Conservation (phyloP, 2,888 invertebrate genomes). For the Sericinus montela region DNA sequence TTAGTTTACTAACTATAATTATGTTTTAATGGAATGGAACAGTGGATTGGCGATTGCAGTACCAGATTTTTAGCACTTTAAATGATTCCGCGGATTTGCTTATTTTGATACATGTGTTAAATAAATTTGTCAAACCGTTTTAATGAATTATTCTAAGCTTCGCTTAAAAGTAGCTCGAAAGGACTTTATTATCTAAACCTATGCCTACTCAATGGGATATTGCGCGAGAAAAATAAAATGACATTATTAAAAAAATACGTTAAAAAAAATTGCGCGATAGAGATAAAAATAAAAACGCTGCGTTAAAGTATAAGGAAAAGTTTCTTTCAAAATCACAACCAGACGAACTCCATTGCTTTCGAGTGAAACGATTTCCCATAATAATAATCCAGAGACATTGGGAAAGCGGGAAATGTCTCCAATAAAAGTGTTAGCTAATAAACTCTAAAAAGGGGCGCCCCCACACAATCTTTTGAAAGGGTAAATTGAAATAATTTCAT, state of each 20-base stretch:
- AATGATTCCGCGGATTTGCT: no score
- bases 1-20: no score
- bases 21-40: no score
- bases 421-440: constrained; percentile 13
- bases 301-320: not conserved
- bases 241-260: not conserved
- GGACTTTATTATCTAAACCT: no score
- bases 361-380: constrained; percentile 11
- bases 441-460: not conserved
- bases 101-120: no score
- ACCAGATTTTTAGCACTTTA: no score
- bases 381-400: constrained; percentile 8
- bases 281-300: not conserved
- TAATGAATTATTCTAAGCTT: no score
- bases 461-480: not conserved
- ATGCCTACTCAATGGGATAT: no score
- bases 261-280: not conserved
- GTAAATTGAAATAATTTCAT: not conserved
- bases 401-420: constrained; percentile 6
- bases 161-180: no score
- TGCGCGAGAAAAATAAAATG: no score
- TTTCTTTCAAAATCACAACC: not conserved
- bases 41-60: no score
- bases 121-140: no score
- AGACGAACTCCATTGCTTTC: constrained; percentile 8